Conservation (phyloP, 2,797 vertebrate genomes). For the Melanotaenia parkinsoni region DNA sequence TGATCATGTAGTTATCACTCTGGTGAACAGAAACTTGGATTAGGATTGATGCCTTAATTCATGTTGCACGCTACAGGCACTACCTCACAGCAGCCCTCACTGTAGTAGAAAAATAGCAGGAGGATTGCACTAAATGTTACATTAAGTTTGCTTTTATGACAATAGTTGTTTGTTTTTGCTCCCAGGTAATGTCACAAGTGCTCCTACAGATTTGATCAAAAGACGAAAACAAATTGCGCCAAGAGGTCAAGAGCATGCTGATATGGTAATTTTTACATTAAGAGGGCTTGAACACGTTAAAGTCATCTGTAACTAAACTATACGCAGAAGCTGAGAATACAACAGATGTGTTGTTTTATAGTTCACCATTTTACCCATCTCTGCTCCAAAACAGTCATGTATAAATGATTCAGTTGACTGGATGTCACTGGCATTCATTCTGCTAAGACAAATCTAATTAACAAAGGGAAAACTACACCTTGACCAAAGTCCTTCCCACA, state of each 20-base stretch:
- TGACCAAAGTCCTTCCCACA: neutral
- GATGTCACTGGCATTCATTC: neutral
- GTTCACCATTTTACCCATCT: neutral
- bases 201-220: too few species aligned
- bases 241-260: too few species aligned
- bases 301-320: neutral
- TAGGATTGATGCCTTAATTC: constrained; percentile 17
- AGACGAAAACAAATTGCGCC: too few species aligned
- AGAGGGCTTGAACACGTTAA: too few species aligned
- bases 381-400: neutral
- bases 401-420: too few species aligned
- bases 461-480: neutral
- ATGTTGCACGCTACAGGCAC: constrained; percentile 1
- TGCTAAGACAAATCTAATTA: neutral
- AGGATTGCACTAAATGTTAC: neutral
- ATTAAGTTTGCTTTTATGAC: neutral
- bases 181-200: neutral
- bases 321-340: neutral
- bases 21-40: constrained; percentile 66
- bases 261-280: too few species aligned
- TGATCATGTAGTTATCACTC: constrained; percentile 85
- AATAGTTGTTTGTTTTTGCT: neutral
- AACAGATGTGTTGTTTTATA: neutral
- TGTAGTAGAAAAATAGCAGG: neutral
- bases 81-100: constrained; percentile 4